Evolutionary conservation across 2,113 vertebrate genomes (phyloP).

Genomic region (Neolamprologus sp.): DNA sequence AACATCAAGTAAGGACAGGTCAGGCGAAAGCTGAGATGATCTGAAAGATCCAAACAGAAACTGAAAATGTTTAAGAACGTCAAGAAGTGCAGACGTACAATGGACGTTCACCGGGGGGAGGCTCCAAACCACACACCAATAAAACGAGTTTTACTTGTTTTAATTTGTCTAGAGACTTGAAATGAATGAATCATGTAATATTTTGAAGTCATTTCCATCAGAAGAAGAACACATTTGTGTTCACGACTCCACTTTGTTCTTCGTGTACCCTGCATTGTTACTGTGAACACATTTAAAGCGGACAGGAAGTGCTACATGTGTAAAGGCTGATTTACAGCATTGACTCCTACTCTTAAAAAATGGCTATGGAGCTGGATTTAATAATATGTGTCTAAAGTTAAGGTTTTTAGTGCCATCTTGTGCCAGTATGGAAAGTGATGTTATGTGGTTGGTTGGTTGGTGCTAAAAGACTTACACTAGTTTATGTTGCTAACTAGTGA

Average conservation of each 20-base stretch:
- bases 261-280: background rate
- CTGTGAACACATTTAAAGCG: background rate
- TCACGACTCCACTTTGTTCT: background rate
- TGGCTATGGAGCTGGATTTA: fast-evolving
- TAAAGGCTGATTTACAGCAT: background rate
- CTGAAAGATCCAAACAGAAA: background rate
- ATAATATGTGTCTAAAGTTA: background rate
- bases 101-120: background rate
- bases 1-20: background rate
- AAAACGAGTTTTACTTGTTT: background rate
- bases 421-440: background rate
- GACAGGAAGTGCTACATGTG: background rate
- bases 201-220: background rate
- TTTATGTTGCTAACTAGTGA: background rate
- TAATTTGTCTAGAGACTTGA: background rate
- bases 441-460: background rate
- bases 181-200: background rate
- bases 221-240: background rate
- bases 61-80: background rate
- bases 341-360: fast-evolving
- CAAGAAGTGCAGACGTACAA: background rate
- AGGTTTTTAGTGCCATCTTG: background rate
- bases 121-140: background rate
- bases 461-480: background rate
- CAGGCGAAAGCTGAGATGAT: fast-evolving